Base-by-base conservation (phyloP, 1,140 invertebrate species). In the Drosophila repletoides region DNA sequence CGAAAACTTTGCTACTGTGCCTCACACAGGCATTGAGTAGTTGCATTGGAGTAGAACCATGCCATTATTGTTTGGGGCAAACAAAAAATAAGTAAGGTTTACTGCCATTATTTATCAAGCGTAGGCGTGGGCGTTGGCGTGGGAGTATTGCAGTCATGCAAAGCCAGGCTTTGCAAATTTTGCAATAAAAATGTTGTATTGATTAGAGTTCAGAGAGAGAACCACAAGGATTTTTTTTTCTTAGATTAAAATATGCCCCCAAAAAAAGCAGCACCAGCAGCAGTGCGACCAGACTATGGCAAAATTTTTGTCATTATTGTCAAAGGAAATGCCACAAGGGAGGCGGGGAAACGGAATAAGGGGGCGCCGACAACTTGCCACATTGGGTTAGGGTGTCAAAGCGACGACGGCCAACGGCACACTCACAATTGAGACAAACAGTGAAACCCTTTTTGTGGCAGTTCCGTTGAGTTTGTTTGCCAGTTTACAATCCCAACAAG, bases 391-490 rank as follows among this genome's bases (percentile, higher is more conserved):
- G 80, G 79, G n/a, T 84, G 80, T 86, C 70, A 48, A 64, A 60
- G 59, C 52, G 77, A 71, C 71, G 74, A 67, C 71, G n/a, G n/a
- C n/a, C n/a, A n/a, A n/a, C n/a, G n/a, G n/a, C n/a, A n/a, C 64
- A 53, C 79, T 79, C 75, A 79, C 79, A 84, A 84, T 84, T n/a
- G n/a, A 86, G 80, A 86, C 79, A 76, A 86, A 84, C 80, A 86
- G 75, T 80, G 76, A 72, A 86, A 86, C 81, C 81, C 76, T 86
- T 86, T 86, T 81, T 87, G 76, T 86, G 80, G 76, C 72, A 86
- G 69, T 86, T 86, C 81, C 80, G 72, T 80, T 84, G 72, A 80
- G 61, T 84, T 86, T 84, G 79, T 86, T 84, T 80, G 71, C 80
- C 70, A 75, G 71, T 84, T 86, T 75, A 84, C 80, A 84, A 68